A percentile compares a stretch with the other conserved stretches of the same genome.
These are phyloP conservation scores for Lucilia cuprina DNA, from an alignment of 1,140 invertebrate species.

Conservation along the genomic window DNA sequence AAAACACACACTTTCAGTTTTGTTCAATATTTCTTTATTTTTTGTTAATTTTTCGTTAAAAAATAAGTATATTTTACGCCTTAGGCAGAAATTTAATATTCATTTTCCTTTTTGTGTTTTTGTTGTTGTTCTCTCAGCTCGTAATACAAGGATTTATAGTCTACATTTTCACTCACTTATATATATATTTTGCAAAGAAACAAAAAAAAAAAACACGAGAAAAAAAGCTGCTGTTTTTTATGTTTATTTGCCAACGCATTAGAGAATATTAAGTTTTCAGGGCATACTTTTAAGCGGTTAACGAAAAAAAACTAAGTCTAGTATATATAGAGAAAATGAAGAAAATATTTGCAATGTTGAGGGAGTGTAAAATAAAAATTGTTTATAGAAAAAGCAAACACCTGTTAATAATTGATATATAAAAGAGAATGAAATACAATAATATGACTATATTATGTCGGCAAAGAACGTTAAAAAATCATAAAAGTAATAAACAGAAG, in stretches of 20 bases:
- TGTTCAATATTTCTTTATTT: too few relatives aligned
- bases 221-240: not conserved
- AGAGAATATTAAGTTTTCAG: not conserved
- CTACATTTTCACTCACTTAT: not conserved
- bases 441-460: too few relatives aligned
- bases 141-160: too few relatives aligned
- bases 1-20: too few relatives aligned
- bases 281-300: not conserved
- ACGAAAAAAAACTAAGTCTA: not conserved
- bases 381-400: not conserved
- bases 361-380: not conserved
- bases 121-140: too few relatives aligned
- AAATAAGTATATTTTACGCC: too few relatives aligned
- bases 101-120: too few relatives aligned
- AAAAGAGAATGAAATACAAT: not conserved
- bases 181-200: not conserved
- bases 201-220: not conserved
- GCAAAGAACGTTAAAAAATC: too few relatives aligned
- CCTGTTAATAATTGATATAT: not conserved
- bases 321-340: too few relatives aligned
- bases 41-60: too few relatives aligned
- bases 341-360: not conserved
- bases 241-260: constrained; percentile 2
- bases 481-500: too few relatives aligned
- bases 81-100: too few relatives aligned